Evolutionary conservation across 2,888 invertebrate species (phyloP), one percentile per base, ranked within the genome.

Genomic region (Xanthorhoe spadicearia): DNA sequence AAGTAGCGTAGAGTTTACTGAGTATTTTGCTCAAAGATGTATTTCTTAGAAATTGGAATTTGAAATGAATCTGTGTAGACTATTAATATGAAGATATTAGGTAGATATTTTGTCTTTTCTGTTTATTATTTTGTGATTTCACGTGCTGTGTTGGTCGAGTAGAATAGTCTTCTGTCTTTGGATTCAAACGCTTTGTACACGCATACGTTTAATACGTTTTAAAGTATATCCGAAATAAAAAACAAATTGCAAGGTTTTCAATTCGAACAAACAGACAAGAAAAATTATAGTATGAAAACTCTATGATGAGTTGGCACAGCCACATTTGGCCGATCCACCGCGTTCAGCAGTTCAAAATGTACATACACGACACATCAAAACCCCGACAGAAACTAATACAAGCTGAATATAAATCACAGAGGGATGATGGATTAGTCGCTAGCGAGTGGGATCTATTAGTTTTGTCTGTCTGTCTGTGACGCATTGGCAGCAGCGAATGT

Each of bases 341-440:
- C 32, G 28, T 5, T 17, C 57, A 48, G 48, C 23, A 46, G 15
- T 48, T 48, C 15, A 17, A 15, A 48, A 48, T 48, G 15, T 48
- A 17, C 48, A 48, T 48, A 48, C 48, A 17, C 48, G 13, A 23
- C 23, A 10, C 50, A 51, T 19, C 15, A 50, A 32, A 54, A 49
- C 53, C 54, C 50, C 43, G 67, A 64, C 67, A 66, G 56, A 15
- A 55, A 59, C 62, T 60, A 64, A 69, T 63, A 59, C 61, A 49
- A 54, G 46, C 48, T 8, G 54, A 38, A 63, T 63, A 55, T 64
- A 67, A 59, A 94, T 95, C 49, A 94, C 94, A 75, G 17, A 19
- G 28, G 61, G 77, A 79, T 56, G 68, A 83, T 58, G 48, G 66
- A 63, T 62, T 58, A 59, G 60, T 18, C n/a, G 48, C 62, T 19